Conservation (phyloP, 2,888 invertebrate genomes). For the Erebia epiphron region DNA sequence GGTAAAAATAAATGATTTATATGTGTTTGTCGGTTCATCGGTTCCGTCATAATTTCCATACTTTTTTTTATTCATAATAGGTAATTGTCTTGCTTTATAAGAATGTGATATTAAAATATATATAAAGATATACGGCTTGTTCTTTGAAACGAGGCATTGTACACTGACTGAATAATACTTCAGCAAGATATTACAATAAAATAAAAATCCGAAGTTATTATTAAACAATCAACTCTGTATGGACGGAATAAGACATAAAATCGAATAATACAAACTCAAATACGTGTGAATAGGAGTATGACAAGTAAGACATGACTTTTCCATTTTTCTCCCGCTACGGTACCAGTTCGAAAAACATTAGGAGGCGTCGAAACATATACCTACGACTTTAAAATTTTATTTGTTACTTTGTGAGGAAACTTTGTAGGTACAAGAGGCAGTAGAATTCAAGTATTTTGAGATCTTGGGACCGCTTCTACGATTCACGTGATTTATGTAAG, state of each 20-base stretch:
- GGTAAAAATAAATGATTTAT: not conserved
- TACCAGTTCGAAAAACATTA: conserved; percentile 35
- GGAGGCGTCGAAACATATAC: conserved; percentile 59
- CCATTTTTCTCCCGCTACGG: conserved; percentile 58
- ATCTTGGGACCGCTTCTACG: conserved; percentile 54
- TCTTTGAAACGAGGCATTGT: conserved; percentile 27
- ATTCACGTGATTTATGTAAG: conserved; percentile 56
- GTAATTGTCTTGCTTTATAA: not conserved
- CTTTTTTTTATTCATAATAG: too few relatives aligned
- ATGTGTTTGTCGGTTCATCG: too few relatives aligned
- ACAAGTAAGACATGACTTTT: conserved; percentile 61
- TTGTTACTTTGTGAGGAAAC: conserved; percentile 49
- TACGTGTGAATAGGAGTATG: conserved; percentile 36
- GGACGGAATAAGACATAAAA: conserved; percentile 13
- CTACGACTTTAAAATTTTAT: conserved; percentile 57
- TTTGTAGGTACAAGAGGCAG: conserved; percentile 49
- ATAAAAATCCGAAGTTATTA: conserved; percentile 13
- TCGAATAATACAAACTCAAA: conserved; percentile 2
- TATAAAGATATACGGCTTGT: not conserved
- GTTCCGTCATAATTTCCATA: too few relatives aligned
- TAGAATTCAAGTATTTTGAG: conserved; percentile 40
- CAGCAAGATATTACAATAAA: conserved; percentile 16
- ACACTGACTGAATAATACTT: conserved; percentile 32
- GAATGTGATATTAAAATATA: not conserved
- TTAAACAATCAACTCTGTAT: conserved; percentile 19